These are phyloP conservation scores for Tetranychus piercei DNA, from an alignment of 2,888 invertebrate genomes.

Conservation along the genomic window DNA sequence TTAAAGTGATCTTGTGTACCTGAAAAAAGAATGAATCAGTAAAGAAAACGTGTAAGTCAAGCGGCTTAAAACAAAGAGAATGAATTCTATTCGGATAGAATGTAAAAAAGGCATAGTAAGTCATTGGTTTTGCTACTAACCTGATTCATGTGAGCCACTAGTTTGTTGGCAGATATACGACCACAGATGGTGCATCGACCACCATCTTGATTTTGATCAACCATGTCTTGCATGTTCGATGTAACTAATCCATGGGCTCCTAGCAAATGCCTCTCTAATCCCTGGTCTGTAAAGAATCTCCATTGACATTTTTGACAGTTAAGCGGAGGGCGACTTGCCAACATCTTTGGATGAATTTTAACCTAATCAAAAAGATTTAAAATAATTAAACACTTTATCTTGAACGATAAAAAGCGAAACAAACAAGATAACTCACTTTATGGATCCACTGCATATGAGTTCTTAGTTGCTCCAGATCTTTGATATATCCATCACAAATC, in stretches of 20 bases:
- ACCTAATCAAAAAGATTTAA: conserved; percentile 35
- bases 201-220: conserved; percentile 80
- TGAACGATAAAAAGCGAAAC: not conserved
- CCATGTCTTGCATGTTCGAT: conserved; percentile 85
- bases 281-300: conserved; percentile 91
- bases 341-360: conserved; percentile 88
- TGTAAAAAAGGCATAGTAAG: not conserved
- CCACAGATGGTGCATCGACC: conserved; percentile 88
- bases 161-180: conserved; percentile 81
- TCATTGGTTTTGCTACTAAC: conserved; percentile 8
- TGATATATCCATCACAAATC: conserved; percentile 89
- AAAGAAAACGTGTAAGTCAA: not conserved
- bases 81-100: not conserved
- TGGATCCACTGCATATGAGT: conserved; percentile 97
- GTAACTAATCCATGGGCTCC: conserved; percentile 87
- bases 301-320: conserved; percentile 92
- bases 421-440: conserved; percentile 38
- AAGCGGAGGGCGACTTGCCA: conserved; percentile 75
- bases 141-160: conserved; percentile 71
- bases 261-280: conserved; percentile 77
- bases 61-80: not conserved
- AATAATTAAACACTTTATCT: not conserved
- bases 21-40: conserved; percentile 7
- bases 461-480: conserved; percentile 75
- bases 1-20: conserved; percentile 73